Base-by-base conservation (phyloP, 2,888 invertebrate genomes). In the Rotaria magnacalcarata region DNA sequence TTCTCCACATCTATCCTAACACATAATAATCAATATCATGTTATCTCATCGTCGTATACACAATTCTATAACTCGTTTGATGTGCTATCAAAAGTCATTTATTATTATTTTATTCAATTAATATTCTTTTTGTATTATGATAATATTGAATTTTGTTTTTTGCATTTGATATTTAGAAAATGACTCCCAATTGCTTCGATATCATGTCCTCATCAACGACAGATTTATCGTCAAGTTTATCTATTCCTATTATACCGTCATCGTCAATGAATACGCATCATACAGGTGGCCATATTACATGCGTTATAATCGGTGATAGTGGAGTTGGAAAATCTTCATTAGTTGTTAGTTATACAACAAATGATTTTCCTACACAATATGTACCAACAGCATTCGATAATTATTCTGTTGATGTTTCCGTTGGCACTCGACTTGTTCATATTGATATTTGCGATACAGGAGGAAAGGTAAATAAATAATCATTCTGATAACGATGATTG, bases 371-470 rank as follows among this genome's bases (percentile, higher is more conserved):
- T 88, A 94, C 94, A 88, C 95, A 96, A 90, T 96, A 97, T 92
- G 93, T 94, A 89, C 96, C 96, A 86, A 97, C 96, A 60, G 96
- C 96, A 87, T 96, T 96, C 92, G 96, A 96, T 92, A 96, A 96
- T 92, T 96, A 96, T 92, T 96, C 96, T 96, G 96, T 96, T 91
- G 94, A 95, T 90, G 96, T 96, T 87, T 94, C 94, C 90, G 96
- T 96, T 89, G 96, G 97, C 91, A 94, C 94, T 89, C 94, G 94
- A 90, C 96, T 96, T 88, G 94, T 96, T 89, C 94, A 94, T 91
- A 93, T 96, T 89, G 96, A 96, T 92, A 94, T 96, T 90, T 96
- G 96, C 93, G 96, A 96, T 93, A 96, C 96, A 89, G 96, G 96
- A 90, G 96, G 96, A 89, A 95, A 95, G 94, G 95, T 95, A 90